Evolutionary conservation across 2,113 vertebrate species (phyloP).

Genomic region (Oryzias melastigma): DNA sequence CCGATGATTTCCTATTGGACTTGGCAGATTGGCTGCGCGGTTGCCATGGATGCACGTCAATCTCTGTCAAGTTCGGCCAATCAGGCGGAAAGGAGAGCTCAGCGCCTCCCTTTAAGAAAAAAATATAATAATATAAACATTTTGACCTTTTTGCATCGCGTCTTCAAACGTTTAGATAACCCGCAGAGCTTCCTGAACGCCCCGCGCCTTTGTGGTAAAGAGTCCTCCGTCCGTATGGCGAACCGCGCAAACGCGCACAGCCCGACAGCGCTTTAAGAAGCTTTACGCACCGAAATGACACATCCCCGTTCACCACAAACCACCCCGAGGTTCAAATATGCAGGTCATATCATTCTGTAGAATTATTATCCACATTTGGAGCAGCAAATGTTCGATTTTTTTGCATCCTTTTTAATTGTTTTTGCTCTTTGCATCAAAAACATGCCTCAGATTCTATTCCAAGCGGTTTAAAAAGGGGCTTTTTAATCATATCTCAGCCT

Average conservation of each 20-base stretch:
- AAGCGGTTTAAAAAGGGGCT: no score
- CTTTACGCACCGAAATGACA: slow-evolving; percentile 36
- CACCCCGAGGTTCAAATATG: slow-evolving; percentile 4
- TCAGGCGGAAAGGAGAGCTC: slow-evolving; percentile 79
- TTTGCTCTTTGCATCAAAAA: no score
- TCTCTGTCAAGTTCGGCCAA: slow-evolving; percentile 92
- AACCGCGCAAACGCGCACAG: slow-evolving; percentile 34
- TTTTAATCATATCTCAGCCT: no score
- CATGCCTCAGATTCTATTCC: no score
- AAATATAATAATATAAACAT: slow-evolving; percentile 69
- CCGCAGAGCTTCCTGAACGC: slow-evolving; percentile 40
- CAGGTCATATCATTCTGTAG: slow-evolving; percentile 2
- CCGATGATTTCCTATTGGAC: slow-evolving; percentile 85
- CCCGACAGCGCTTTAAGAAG: slow-evolving; percentile 39
- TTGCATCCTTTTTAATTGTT: no score
- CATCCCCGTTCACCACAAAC: slow-evolving; percentile 9
- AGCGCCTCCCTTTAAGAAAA: slow-evolving; percentile 81
- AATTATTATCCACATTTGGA: neutral
- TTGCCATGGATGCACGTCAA: slow-evolving; percentile 92
- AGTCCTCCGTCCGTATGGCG: slow-evolving; percentile 31
- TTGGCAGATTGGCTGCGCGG: slow-evolving; percentile 87
- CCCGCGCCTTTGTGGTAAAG: slow-evolving; percentile 52
- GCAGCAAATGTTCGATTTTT: no score
- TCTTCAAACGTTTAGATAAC: slow-evolving; percentile 62
- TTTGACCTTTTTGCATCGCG: slow-evolving; percentile 71